Evolutionary conservation across 2,113 vertebrate genomes (phyloP).

Genomic region (Channa argus): DNA sequence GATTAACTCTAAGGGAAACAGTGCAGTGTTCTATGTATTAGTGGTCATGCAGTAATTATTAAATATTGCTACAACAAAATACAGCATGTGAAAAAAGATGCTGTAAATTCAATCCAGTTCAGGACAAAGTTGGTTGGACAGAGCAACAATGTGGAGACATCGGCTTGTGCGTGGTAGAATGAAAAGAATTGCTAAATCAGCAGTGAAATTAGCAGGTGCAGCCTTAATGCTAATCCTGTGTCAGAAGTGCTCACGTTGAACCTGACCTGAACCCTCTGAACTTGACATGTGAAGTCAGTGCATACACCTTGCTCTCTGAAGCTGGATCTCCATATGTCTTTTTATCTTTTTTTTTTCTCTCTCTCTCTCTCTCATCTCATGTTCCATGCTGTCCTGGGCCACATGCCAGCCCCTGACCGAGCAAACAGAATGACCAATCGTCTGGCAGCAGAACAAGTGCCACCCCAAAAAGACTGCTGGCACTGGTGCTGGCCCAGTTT

Average conservation of each 20-base stretch:
- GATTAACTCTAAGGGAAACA: no score
- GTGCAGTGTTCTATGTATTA: no score
- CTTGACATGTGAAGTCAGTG: neutral
- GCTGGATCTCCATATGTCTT: slow-evolving; percentile 64
- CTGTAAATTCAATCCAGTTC: no score
- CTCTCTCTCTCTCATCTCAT: slow-evolving; percentile 32
- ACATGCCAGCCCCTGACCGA: slow-evolving; percentile 59
- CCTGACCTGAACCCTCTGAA: slow-evolving; percentile 1
- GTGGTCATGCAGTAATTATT: no score
- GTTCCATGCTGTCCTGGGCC: slow-evolving; percentile 57
- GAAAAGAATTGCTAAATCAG: no score
- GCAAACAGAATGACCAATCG: slow-evolving; percentile 51
- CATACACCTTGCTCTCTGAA: slow-evolving; percentile 1
- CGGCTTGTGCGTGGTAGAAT: no score
- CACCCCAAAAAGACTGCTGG: slow-evolving; percentile 59
- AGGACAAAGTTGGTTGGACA: no score
- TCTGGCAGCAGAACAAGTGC: slow-evolving; percentile 53
- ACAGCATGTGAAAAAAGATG: no score
- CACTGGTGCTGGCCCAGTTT: slow-evolving; percentile 43
- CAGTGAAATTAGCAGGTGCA: no score
- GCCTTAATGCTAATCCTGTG: neutral
- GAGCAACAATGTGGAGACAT: no score
- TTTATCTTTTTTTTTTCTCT: slow-evolving; percentile 6
- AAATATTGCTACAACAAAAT: no score
- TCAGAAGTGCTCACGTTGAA: neutral